Evolutionary conservation across 2,113 vertebrate species (phyloP).

Genomic region (Mungos mungo): DNA sequence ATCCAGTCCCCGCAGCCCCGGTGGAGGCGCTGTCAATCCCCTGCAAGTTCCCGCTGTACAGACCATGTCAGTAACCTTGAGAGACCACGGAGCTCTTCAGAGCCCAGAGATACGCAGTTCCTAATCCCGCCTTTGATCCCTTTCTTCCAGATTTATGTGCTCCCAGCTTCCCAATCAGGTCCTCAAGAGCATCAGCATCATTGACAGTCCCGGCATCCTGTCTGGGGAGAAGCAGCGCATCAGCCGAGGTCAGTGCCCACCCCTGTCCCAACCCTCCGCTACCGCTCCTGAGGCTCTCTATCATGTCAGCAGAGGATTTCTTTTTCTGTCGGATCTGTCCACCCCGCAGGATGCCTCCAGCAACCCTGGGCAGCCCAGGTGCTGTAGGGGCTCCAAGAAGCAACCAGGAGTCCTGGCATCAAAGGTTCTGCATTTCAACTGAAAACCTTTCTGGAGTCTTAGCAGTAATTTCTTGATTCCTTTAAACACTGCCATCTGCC

Average conservation of each 20-base stretch:
- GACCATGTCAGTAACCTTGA: neutral
- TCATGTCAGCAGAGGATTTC: neutral
- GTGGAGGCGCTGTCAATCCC: neutral
- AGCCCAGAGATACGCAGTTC: neutral
- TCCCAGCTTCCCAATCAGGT: conserved; percentile 98
- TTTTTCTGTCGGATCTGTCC: neutral
- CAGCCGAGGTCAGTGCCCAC: conserved; percentile 91
- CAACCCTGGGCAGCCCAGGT: neutral
- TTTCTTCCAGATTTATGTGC: conserved; percentile 94
- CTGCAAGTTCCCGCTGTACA: neutral
- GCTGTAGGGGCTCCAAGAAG: neutral
- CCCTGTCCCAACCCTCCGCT: neutral
- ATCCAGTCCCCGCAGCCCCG: neutral
- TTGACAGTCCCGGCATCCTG: conserved; percentile 97
- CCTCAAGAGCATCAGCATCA: conserved; percentile 97
- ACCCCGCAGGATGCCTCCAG: neutral
- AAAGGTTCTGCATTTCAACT: neutral
- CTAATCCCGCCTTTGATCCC: neutral
- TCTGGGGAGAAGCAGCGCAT: conserved; percentile 98
- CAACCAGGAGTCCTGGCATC: neutral
- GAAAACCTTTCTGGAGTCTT: neutral
- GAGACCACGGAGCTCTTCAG: neutral
- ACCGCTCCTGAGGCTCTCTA: neutral
- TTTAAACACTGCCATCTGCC: neutral
- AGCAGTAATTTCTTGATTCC: neutral